These are phyloP conservation scores for Episyrphus balteatus DNA, from an alignment of 1,140 invertebrate species.

Conservation along the genomic window DNA sequence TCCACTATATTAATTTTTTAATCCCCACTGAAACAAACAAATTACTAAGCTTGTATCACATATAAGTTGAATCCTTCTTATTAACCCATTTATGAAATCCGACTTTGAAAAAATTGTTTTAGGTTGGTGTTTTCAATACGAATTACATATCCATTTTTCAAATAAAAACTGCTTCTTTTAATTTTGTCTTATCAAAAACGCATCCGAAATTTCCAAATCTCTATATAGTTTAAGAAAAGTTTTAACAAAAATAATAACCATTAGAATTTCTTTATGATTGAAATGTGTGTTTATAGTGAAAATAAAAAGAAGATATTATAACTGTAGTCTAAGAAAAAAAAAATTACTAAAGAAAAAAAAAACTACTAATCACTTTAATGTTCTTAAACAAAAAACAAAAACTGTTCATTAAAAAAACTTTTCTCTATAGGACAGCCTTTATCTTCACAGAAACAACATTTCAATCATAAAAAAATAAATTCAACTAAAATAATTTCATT, in stretches of 20 bases:
- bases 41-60: no score
- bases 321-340: neutral
- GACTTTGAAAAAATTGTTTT: no score
- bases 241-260: conserved; percentile 1
- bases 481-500: neutral
- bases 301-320: conserved; percentile 1
- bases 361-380: neutral
- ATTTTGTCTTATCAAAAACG: no score
- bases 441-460: conserved; percentile 39
- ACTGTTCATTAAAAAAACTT: conserved; percentile 11
- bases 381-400: neutral
- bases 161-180: no score
- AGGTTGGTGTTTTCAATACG: no score
- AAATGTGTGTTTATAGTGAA: conserved; percentile 35
- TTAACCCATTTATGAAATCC: no score
- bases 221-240: no score
- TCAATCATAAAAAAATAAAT: conserved; percentile 35
- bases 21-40: no score
- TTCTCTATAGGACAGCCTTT: conserved; percentile 32
- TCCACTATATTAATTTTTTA: no score
- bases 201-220: no score
- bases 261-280: conserved; percentile 37
- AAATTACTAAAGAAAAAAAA: conserved; percentile 1
- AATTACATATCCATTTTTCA: no score
- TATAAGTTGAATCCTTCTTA: no score